phyloP scores from a whole-genome alignment of 1,140 invertebrate genomes.

The Sitophilus oryzae region DNA sequence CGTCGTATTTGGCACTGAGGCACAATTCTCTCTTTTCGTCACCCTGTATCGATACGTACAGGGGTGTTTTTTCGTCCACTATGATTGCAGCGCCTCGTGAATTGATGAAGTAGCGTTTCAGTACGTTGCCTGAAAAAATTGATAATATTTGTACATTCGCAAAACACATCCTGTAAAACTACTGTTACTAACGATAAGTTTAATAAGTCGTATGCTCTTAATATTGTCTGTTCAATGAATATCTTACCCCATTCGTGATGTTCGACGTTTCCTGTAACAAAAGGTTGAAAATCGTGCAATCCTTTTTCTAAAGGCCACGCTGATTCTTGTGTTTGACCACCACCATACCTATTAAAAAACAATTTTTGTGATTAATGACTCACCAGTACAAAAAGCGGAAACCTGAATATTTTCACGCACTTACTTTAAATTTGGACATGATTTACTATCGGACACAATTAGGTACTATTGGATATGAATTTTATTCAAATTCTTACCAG shows the following conservation, averaged over 20 bases:
- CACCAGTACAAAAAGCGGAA: too few species aligned
- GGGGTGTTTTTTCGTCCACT: conserved; percentile 67
- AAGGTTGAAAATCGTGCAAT: conserved; percentile 65
- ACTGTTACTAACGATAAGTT: background rate
- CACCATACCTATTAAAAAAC: conserved; percentile 63
- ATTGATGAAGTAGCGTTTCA: conserved; percentile 78
- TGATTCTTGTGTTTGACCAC: conserved; percentile 67
- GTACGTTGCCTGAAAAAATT: conserved; percentile 50
- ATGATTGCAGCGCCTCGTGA: conserved; percentile 76
- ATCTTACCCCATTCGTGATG: conserved; percentile 64
- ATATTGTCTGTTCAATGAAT: too few species aligned
- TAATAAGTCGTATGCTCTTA: too few species aligned
- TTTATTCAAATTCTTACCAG: too few species aligned
- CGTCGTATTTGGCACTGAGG: conserved; percentile 65
- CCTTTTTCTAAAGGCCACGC: conserved; percentile 74
- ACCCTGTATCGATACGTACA: conserved; percentile 67
- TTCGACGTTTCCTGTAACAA: conserved; percentile 74
- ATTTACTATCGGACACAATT: too few species aligned
- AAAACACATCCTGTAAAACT: too few species aligned
- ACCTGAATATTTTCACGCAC: too few species aligned
- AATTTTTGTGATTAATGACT: background rate
- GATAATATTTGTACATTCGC: background rate
- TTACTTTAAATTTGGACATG: too few species aligned
- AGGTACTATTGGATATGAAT: too few species aligned
- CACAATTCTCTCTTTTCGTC: conserved; percentile 61